These are phyloP conservation scores for Nephrotoma flavescens DNA, from an alignment of 2,888 invertebrate species.

Conservation along the genomic window DNA sequence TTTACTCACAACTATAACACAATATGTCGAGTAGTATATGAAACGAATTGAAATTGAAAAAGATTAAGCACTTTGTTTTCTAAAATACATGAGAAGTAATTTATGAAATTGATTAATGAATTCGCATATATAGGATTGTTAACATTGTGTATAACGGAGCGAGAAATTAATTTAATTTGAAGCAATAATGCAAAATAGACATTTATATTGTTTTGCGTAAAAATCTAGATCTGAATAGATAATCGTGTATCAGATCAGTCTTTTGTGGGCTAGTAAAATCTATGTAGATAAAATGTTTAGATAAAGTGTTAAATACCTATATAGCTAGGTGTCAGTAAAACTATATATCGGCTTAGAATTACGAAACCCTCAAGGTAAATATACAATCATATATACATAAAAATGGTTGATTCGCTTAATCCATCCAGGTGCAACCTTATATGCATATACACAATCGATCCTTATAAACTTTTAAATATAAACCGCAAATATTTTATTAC, in stretches of 20 bases:
- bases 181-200: not conserved
- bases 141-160: not conserved
- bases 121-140: not conserved
- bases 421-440: not conserved
- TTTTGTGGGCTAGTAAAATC: not conserved
- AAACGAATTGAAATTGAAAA: not conserved
- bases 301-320: not conserved
- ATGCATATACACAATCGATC: not conserved
- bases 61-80: not conserved
- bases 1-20: not conserved
- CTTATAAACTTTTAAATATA: not conserved
- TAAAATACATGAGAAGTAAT: not conserved
- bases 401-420: not conserved
- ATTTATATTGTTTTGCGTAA: not conserved
- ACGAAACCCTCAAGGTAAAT: not conserved
- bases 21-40: not conserved
- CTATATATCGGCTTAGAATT: not conserved
- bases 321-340: not conserved
- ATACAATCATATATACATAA: not conserved
- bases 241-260: not conserved
- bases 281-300: not conserved
- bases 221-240: not conserved
- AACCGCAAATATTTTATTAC: not conserved
- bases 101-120: not conserved
- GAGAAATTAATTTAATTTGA: not conserved